Conservation (phyloP, 1,140 invertebrate species). For the Aphelinus atriplicis region DNA sequence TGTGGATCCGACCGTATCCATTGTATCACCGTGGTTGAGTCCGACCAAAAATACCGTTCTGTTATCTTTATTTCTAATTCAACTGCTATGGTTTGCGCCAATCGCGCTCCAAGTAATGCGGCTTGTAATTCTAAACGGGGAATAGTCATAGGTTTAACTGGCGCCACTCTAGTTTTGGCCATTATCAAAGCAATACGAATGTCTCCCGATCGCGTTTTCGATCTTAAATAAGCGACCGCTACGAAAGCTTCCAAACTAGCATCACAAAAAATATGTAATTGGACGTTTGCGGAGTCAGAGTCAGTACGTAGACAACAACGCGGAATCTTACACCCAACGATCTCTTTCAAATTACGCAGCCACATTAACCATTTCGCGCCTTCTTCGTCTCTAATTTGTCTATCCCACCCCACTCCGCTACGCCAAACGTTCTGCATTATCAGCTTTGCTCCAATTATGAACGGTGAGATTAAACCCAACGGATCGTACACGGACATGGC, state of each 20-base stretch:
- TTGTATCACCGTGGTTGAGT: constrained; percentile 49
- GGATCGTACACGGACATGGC: constrained; percentile 49
- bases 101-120: constrained; percentile 43
- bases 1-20: constrained; percentile 48
- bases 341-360: not conserved
- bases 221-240: not conserved
- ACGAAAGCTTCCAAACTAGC: not conserved
- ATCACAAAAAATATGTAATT: not conserved
- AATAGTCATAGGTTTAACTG: constrained; percentile 50
- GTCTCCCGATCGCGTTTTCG: not conserved
- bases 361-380: constrained; percentile 22
- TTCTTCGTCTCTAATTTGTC: constrained; percentile 30
- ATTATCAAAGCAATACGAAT: not conserved
- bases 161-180: constrained; percentile 50
- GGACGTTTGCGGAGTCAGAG: not conserved
- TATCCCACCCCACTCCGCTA: constrained; percentile 43
- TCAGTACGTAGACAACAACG: not conserved
- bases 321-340: not conserved
- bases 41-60: constrained; percentile 46
- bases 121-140: constrained; percentile 57
- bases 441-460: constrained; percentile 39
- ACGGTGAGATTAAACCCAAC: constrained; percentile 43
- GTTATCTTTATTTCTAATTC: not conserved
- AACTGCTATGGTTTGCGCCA: not conserved
- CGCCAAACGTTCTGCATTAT: constrained; percentile 44